Evolutionary conservation across 2,888 invertebrate genomes (phyloP).

Genomic region (Nowickia ferox): DNA sequence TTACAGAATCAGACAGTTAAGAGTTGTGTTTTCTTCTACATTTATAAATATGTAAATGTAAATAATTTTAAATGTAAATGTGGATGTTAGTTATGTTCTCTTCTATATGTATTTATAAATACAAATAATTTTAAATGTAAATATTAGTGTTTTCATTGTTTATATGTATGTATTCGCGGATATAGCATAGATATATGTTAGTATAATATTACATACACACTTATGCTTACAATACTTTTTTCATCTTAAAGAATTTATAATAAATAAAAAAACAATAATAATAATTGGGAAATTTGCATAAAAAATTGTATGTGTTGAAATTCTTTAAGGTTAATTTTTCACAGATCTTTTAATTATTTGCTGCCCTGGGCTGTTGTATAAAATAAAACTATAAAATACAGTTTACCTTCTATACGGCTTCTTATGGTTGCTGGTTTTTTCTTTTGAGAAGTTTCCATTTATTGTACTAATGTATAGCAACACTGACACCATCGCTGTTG

Average conservation of each 20-base stretch:
- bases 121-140: too few species aligned
- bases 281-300: neutral
- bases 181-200: neutral
- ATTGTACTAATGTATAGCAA: conserved; percentile 52
- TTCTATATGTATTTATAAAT: too few species aligned
- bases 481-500: conserved; percentile 36
- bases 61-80: conserved; percentile 1
- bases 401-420: conserved; percentile 35
- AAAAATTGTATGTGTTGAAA: neutral
- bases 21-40: neutral
- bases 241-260: conserved; percentile 17
- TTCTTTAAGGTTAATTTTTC: conserved; percentile 1
- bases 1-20: too few species aligned
- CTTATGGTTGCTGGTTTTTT: neutral
- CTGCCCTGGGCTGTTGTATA: conserved; percentile 6
- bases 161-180: too few species aligned
- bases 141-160: too few species aligned
- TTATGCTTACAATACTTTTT: conserved; percentile 33
- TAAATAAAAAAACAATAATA: neutral
- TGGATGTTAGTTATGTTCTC: neutral
- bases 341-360: conserved; percentile 3
- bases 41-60: conserved; percentile 5
- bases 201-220: conserved; percentile 55
- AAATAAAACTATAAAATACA: conserved; percentile 19
- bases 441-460: neutral